Evolutionary conservation across 2,113 vertebrate species (phyloP).

Genomic region (Passer montanus): DNA sequence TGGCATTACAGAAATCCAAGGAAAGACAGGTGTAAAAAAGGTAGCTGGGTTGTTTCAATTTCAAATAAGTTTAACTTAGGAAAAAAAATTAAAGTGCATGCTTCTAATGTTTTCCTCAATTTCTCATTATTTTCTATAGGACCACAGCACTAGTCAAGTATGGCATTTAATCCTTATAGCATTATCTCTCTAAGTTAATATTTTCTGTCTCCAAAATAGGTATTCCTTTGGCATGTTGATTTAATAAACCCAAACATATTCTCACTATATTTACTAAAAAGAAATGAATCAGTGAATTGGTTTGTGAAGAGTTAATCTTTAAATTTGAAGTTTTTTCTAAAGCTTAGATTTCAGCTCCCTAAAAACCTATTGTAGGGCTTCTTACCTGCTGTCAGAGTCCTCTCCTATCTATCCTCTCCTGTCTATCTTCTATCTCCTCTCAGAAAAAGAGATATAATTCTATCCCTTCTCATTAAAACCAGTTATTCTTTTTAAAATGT

Average conservation of each 20-base stretch:
- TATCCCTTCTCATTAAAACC: not conserved
- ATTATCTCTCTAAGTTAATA: not conserved
- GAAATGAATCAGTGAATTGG: not conserved
- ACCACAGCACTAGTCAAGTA: not conserved
- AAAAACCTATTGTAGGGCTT: not conserved
- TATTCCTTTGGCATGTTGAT: not conserved
- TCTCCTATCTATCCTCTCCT: not conserved
- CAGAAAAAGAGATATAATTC: not conserved
- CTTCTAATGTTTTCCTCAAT: not conserved
- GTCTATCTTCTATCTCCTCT: not conserved
- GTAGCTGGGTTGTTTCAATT: not conserved
- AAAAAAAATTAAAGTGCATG: not conserved
- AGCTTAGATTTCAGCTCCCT: not conserved
- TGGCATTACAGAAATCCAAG: not conserved
- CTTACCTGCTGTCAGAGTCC: not conserved
- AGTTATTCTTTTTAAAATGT: not conserved
- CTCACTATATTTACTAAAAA: not conserved
- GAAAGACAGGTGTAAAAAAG: not conserved
- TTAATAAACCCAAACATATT: not conserved
- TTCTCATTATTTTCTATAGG: not conserved
- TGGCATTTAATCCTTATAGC: not conserved
- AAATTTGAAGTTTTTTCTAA: not conserved
- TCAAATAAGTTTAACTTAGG: not conserved
- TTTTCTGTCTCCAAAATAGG: constrained; percentile 8
- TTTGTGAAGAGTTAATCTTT: not conserved